Percentiles rank a stretch among this genome's conserved stretches.
These are phyloP conservation scores for Babylonia areolata DNA, from an alignment of 1,140 invertebrate species.

Conservation along the genomic window DNA sequence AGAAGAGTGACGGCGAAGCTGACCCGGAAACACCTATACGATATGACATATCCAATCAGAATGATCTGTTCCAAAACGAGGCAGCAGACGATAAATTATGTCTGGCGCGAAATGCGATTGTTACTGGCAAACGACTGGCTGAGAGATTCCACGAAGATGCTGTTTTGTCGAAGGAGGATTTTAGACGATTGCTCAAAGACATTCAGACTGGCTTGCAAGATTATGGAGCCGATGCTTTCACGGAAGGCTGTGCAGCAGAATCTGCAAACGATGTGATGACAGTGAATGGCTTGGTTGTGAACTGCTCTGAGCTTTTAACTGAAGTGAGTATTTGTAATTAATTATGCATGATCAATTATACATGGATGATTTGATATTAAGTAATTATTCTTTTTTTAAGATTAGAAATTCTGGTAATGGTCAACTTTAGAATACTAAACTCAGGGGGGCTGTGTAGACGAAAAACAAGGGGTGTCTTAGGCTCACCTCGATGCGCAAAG, in stretches of 20 bases:
- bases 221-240: background rate
- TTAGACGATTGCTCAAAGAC: background rate
- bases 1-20: background rate
- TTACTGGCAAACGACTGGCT: background rate
- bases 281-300: background rate
- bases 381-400: no score
- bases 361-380: no score
- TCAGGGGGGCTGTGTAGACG: no score
- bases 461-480: no score
- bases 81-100: conserved; percentile 19
- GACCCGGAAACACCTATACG: background rate
- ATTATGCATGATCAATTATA: no score
- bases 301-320: conserved; percentile 3
- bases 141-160: background rate
- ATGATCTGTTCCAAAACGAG: background rate
- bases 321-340: conserved; percentile 8
- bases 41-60: background rate
- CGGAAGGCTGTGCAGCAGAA: background rate
- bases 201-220: background rate
- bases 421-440: no score
- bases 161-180: background rate
- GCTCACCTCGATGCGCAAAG: no score
- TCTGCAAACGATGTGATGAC: background rate
- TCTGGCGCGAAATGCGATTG: background rate
- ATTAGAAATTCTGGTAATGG: no score